Evolutionary conservation across 2,113 vertebrate species (phyloP).

Genomic region (Todiramphus chloris): DNA sequence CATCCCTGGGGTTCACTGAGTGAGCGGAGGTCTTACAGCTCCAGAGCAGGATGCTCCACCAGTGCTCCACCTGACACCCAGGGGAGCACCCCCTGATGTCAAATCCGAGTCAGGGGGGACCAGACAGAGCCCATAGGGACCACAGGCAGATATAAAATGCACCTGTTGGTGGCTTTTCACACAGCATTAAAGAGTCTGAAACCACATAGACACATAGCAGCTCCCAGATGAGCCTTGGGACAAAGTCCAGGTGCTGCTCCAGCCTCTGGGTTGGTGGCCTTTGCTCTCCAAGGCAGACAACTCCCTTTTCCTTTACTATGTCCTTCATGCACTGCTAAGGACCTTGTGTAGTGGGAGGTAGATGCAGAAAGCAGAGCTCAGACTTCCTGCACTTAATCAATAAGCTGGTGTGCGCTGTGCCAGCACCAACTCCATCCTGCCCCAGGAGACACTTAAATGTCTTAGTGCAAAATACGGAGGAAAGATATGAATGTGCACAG

Average conservation of each 20-base stretch:
- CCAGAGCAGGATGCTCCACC: background rate
- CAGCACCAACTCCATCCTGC: background rate
- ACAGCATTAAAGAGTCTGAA: background rate
- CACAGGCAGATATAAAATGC: background rate
- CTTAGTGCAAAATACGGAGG: background rate
- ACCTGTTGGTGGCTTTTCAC: background rate
- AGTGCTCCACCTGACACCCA: background rate
- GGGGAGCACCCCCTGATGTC: background rate
- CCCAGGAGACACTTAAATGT: background rate
- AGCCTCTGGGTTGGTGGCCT: background rate
- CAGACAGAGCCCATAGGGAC: background rate
- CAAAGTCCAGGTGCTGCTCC: background rate
- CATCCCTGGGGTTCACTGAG: background rate
- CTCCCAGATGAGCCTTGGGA: background rate
- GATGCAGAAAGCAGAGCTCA: background rate
- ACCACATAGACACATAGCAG: background rate
- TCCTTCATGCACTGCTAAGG: background rate
- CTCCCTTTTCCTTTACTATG: background rate
- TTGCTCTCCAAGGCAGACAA: background rate
- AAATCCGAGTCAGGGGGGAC: background rate
- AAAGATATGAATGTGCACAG: background rate
- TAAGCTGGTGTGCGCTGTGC: fast-evolving
- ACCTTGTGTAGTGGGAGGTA: background rate
- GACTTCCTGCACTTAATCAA: background rate
- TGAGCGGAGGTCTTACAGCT: fast-evolving